Percentiles rank a stretch among this genome's conserved stretches.
Evolutionary conservation across 2,113 vertebrate genomes (phyloP).

Genomic region (Chrysochloris asiatica): DNA sequence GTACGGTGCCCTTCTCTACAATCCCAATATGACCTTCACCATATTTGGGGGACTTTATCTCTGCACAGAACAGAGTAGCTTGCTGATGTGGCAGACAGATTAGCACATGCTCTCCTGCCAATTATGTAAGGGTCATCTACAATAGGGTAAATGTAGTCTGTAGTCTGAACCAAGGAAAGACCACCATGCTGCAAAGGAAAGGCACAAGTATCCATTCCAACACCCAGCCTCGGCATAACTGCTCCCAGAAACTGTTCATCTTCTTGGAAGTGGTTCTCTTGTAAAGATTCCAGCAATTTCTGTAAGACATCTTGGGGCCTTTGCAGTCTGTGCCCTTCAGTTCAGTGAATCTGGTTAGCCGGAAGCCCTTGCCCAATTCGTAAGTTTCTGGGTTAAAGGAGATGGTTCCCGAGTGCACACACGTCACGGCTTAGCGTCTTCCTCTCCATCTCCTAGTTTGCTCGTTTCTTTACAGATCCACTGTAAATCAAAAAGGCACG

Average conservation of each 20-base stretch:
- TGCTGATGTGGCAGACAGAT: no score
- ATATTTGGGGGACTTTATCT: no score
- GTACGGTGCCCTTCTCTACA: no score
- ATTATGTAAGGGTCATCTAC: conserved; percentile 99
- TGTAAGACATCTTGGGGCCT: conserved; percentile 97
- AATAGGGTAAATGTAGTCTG: conserved; percentile 99
- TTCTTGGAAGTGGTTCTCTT: conserved; percentile 99
- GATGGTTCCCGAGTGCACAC: conserved; percentile 88
- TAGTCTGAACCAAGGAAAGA: conserved; percentile 98
- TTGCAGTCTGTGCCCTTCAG: conserved; percentile 99
- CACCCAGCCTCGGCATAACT: conserved; percentile 98
- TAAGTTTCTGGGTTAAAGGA: conserved; percentile 99
- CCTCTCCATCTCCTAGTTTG: conserved; percentile 76
- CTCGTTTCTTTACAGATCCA: conserved; percentile 72
- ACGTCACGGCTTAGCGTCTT: conserved; percentile 59
- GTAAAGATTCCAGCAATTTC: conserved; percentile 95
- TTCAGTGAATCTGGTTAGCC: conserved; percentile 97
- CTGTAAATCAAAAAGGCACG: no score
- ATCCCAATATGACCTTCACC: no score
- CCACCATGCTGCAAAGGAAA: conserved; percentile 98
- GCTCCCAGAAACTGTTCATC: conserved; percentile 99
- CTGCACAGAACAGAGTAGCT: no score
- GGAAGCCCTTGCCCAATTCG: conserved; percentile 98
- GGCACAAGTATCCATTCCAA: conserved; percentile 99
- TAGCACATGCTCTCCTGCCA: conserved; percentile 78